These are phyloP conservation scores for Erythrocercus mccallii DNA, from an alignment of 2,113 vertebrate genomes.

Conservation along the genomic window DNA sequence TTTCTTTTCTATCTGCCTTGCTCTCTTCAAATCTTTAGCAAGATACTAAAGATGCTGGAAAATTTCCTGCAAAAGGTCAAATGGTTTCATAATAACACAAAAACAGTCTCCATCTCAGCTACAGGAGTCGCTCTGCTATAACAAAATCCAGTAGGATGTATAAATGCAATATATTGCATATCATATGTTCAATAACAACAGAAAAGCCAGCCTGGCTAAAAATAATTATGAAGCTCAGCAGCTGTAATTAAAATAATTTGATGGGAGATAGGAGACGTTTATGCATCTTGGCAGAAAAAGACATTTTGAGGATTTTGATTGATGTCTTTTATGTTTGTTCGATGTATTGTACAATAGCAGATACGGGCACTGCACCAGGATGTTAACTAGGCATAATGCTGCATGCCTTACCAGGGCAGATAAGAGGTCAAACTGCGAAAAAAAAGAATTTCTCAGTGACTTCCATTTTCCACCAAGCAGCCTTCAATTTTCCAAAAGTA, in stretches of 20 bases:
- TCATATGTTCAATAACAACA: slow-evolving; percentile 57
- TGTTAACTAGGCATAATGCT: not conserved
- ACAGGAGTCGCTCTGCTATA: slow-evolving; percentile 37
- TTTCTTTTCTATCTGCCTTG: not conserved
- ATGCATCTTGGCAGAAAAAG: slow-evolving; percentile 75
- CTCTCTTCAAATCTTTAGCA: not conserved
- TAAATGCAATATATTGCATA: slow-evolving; percentile 51
- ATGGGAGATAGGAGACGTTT: slow-evolving; percentile 73
- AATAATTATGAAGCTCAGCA: slow-evolving; percentile 73
- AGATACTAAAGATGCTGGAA: not conserved
- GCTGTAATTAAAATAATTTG: slow-evolving; percentile 79
- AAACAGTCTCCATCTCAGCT: not conserved
- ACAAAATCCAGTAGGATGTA: not conserved
- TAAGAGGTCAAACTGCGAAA: not conserved
- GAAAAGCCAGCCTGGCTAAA: slow-evolving; percentile 56
- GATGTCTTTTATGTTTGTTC: slow-evolving; percentile 69
- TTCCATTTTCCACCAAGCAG: not conserved
- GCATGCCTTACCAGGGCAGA: not conserved
- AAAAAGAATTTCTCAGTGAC: not conserved
- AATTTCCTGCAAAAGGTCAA: not conserved
- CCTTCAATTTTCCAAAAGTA: not conserved
- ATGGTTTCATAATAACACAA: not conserved
- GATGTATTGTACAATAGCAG: slow-evolving; percentile 50
- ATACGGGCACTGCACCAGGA: slow-evolving; percentile 38
- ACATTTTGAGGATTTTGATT: slow-evolving; percentile 74